Evolutionary conservation across 2,888 invertebrate genomes (phyloP), one percentile per base, ranked within the genome.

Genomic region (Choreutis nemorana): DNA sequence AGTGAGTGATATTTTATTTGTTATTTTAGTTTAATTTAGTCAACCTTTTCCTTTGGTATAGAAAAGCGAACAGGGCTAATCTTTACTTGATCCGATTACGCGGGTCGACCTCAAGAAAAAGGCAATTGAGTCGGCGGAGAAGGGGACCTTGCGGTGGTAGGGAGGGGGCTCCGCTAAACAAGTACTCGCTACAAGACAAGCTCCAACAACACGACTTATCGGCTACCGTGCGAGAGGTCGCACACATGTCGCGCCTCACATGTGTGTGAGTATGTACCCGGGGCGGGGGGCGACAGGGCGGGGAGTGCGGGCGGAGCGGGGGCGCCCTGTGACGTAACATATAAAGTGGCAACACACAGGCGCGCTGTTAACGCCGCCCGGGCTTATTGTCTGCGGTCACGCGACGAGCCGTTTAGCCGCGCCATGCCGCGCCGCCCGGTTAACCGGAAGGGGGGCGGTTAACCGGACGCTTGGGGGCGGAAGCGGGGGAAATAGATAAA

Each of bases 301-400:
- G 24, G 34, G 23, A 23, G 41, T 37, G 36, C 41, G 40, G 32
- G 33, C 36, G 18, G 43, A 37, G 39, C 24, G 27, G 38, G 34
- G 42, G 39, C 44, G 46, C 39, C 42, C 49, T 50, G 54, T 64
- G 67, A 68, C 64, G 73, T 65, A 66, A 70, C 73, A 58, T 72
- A 75, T 73, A 75, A 75, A 77, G 75, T 75, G 77, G 73, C 68
- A 77, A 75, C 77, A 75, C 73, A 73, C 71, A 75, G 71, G 70
- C 77, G 72, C 73, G 75, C 72, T 70, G 73, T 73, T 73, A 73
- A 72, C 77, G 73, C 72, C 67, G 67, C 58, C 66, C 67, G 71
- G 73, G 73, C 77, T 78, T 75, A 78, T 78, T 78, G 77, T 77
- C 77, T 78, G 77, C 75, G 77, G 77, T 78, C 77, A 77, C 77